Evolutionary conservation across 2,797 vertebrate species (phyloP), one percentile per base, ranked within the genome.

Genomic region (Vultur gryphus): DNA sequence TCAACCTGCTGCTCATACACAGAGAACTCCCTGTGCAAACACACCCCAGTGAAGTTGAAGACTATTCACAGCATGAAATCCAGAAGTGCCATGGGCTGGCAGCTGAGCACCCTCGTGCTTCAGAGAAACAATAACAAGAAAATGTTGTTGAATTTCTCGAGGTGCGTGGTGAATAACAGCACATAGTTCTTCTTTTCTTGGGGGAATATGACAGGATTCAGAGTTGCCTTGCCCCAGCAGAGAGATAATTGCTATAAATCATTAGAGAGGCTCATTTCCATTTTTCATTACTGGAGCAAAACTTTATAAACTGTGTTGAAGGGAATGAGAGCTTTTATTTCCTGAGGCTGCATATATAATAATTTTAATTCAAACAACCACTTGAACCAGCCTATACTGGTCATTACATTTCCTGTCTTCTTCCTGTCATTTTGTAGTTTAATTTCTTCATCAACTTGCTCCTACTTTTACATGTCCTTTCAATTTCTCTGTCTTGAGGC

Each of bases 201-300:
- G 49, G 82, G 93, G 71, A 81, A 75, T 89, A 44, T 16, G 18
- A 35, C 52, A 72, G 39, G 67, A 93, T 92, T 95, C 65, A 48
- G 64, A 80, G 49, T 54, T 89, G 65, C 37, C 67, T 94, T 83
- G 69, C 71, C 95, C 89, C 95, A 95, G 78, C 65, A 95, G 96
- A 93, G 71, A 93, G 55, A 83, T 96, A 96, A 95, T 96, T 93
- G 84, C 82, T 84, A 13, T 84, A 95, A 95, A 89, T 95, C 96
- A 92, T 95, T 94, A 75, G 81, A 95, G 93, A 93, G 31, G 11
- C 35, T 93, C 17, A 93, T 97, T 96, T 93, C 71, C 62, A 94
- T 96, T 95, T 97, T 92, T 94, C 93, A 95, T 95, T 97, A 95
- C 54, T 81, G 69, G 43, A 95, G 41, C 41, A 93, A 89, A 93